Evolutionary conservation across 2,113 vertebrate species (phyloP), one percentile per base, ranked within the genome.

Genomic region (Terrapene triunguis): DNA sequence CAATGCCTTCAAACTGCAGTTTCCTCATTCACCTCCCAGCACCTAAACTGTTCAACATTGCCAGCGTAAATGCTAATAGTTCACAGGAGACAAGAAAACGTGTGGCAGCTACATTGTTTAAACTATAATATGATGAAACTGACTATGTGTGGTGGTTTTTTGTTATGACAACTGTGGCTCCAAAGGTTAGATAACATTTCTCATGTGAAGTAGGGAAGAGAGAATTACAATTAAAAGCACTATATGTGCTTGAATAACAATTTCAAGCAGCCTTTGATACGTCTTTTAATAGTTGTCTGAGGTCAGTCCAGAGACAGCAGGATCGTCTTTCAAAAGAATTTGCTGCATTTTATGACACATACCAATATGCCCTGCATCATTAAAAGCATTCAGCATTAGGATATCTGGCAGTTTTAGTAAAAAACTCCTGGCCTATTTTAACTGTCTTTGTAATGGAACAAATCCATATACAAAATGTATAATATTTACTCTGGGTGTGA

Each of bases 131-230:
- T 0, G 2, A 81, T 80, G 57, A 91, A 94, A 51, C 87, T 92
- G 74, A 82, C 78, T 86, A 53, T 93, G 89, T 91, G 69, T 51
- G 84, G 76, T 53, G 62, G 69, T 96, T 95, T 97, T 97, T 97
- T 97, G 95, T 98, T 97, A 97, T 97, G 97, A 97, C 80, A 97
- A 87, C 24, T 86, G 72, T 89, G 96, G 78, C 65, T 96, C 85
- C 72, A 65, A 82, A 91, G 94, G 89, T 79, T 90, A 96, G 74
- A 87, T 78, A 88, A 93, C 92, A 92, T 89, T 89, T 97, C 44
- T 95, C 72, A 89, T 84, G 82, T 8, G 83, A 93, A 89, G 89
- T 0, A 0, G 17, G 50, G 94, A 32, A 90, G 72, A 93, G 90
- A 96, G 89, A 94, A 85, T 76, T 92, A 91, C 27, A 91, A 83